Evolutionary conservation across 2,113 vertebrate species (phyloP).

Genomic region (Martes martes): DNA sequence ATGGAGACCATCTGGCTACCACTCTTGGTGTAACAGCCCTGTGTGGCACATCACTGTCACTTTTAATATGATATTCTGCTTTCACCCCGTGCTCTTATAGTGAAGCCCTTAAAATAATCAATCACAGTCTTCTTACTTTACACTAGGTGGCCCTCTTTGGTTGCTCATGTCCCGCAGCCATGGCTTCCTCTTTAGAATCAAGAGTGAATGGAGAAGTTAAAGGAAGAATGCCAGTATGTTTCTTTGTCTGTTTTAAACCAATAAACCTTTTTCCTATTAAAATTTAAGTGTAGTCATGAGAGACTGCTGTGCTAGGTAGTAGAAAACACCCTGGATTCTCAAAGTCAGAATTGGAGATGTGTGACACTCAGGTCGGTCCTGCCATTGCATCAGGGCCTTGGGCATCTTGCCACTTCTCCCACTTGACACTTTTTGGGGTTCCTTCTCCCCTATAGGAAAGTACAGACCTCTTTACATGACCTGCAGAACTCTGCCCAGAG

Average conservation of each 20-base stretch:
- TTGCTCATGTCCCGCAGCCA: not conserved
- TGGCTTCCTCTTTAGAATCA: not conserved
- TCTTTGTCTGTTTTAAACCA: conserved; percentile 38
- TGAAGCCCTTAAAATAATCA: not conserved
- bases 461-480: not conserved
- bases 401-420: not conserved
- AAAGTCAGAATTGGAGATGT: not conserved
- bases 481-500: not conserved
- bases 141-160: conserved; percentile 68
- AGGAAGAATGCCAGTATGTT: not conserved
- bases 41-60: conserved; percentile 43
- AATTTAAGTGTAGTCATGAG: conserved; percentile 28
- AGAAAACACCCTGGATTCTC: not conserved
- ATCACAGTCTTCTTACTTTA: not conserved
- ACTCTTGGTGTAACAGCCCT: conserved; percentile 5
- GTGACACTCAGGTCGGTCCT: not conserved
- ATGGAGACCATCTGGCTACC: conserved; percentile 40
- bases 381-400: not conserved
- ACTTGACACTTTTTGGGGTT: not conserved
- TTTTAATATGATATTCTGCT: not conserved
- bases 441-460: not conserved
- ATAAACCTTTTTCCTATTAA: conserved; percentile 34
- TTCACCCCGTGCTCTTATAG: not conserved
- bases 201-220: not conserved
- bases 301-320: conserved; percentile 9